Percentiles rank a stretch among this genome's conserved stretches.
Evolutionary conservation across 2,113 vertebrate genomes (phyloP).

Genomic region (Paramisgurnus dabryanus): DNA sequence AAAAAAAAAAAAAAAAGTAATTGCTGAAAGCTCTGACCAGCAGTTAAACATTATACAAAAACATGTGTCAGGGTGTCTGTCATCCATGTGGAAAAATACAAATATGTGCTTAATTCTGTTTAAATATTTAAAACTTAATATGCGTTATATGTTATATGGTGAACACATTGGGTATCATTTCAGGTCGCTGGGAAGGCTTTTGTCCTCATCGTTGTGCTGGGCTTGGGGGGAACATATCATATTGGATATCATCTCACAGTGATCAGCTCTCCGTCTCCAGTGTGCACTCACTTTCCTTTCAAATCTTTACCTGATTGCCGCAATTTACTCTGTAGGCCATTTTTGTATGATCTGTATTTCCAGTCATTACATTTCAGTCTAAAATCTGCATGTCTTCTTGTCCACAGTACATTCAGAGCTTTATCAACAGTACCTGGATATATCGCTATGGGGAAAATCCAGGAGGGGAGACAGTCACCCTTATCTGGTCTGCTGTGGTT

Average conservation of each 20-base stretch:
- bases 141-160: background rate
- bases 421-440: conserved; percentile 75
- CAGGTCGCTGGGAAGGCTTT: conserved; percentile 68
- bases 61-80: background rate
- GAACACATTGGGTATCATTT: background rate
- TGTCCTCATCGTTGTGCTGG: conserved; percentile 70
- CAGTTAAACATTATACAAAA: background rate
- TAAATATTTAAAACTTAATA: background rate
- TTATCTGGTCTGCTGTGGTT: conserved; percentile 74
- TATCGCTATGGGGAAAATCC: conserved; percentile 60
- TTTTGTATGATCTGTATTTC: too few relatives aligned
- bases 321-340: too few relatives aligned
- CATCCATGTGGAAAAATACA: background rate
- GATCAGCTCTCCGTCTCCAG: conserved; percentile 74
- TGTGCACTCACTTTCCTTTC: conserved; percentile 45
- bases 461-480: conserved; percentile 56
- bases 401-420: conserved; percentile 70
- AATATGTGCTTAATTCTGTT: background rate
- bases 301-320: background rate
- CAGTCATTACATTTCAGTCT: background rate
- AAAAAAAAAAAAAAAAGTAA: too few relatives aligned
- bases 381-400: conserved; percentile 9
- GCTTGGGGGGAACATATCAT: conserved; percentile 74
- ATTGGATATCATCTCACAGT: conserved; percentile 65
- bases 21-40: background rate